Percentiles rank a stretch among this genome's conserved stretches.
Evolutionary conservation across 2,888 invertebrate genomes (phyloP).

Genomic region (Caenorhabditis plicata): DNA sequence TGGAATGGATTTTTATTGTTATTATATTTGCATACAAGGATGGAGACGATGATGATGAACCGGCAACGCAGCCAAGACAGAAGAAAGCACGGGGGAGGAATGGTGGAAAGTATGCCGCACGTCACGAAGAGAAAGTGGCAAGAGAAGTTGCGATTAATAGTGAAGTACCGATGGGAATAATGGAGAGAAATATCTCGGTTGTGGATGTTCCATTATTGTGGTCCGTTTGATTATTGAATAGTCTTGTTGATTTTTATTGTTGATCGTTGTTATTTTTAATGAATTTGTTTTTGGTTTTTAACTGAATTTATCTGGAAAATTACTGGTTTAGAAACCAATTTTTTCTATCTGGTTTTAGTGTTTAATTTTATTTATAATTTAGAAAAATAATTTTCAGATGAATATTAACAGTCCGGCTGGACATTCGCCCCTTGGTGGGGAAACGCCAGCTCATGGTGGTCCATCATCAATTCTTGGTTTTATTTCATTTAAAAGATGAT

Average conservation of each 20-base stretch:
- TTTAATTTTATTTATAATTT: slow-evolving; percentile 6
- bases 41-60: slow-evolving; percentile 34
- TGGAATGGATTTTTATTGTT: background rate
- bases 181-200: slow-evolving; percentile 18
- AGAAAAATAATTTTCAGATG: slow-evolving; percentile 10
- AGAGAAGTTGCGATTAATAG: slow-evolving; percentile 23
- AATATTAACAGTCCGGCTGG: slow-evolving; percentile 44
- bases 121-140: slow-evolving; percentile 27
- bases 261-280: slow-evolving; percentile 10
- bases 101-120: slow-evolving; percentile 31
- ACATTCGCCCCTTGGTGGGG: slow-evolving; percentile 40
- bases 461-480: slow-evolving; percentile 15
- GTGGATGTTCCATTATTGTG: slow-evolving; percentile 28
- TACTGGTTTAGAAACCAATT: background rate
- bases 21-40: slow-evolving; percentile 3
- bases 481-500: background rate
- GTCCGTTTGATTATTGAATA: slow-evolving; percentile 7
- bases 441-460: slow-evolving; percentile 48
- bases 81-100: slow-evolving; percentile 11
- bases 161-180: slow-evolving; percentile 25
- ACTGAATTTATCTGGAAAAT: slow-evolving; percentile 1
- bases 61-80: slow-evolving; percentile 1
- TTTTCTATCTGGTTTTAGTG: slow-evolving; percentile 2
- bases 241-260: slow-evolving; percentile 8
- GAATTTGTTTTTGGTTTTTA: slow-evolving; percentile 3